Base-by-base conservation (phyloP, 2,888 invertebrate genomes). In the Apamea crenata region DNA sequence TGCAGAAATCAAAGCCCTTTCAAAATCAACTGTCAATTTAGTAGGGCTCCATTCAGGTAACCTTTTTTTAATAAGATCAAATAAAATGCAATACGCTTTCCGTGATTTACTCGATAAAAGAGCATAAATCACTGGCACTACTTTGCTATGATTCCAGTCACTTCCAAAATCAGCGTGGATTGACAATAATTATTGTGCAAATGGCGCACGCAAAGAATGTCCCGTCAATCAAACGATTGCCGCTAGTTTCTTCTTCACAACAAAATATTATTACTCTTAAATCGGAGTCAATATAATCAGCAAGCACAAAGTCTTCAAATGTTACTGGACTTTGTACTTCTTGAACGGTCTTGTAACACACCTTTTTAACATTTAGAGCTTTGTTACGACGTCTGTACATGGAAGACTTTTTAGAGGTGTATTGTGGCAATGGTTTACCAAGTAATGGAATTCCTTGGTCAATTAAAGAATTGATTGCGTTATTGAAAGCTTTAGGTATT, bases 131-230 rank as follows among this genome's bases (percentile, higher is more conserved):
- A 76, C 56, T 56, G 76, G 69, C 69, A 63, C 69, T 36, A 69
- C 76, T 69, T 76, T 76, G 56, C 29, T 76, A 21, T 68, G 68
- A 68, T 76, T 69, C 69, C n/a, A 47, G 61, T 68, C 68, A 69
- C 69, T 76, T 76, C 69, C 69, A 29, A 61, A 47, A 69, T 68
- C 69, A 56, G 36, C 32, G 59, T 69, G 76, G 40, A 76, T 69
- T 69, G 69, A 47, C 21, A 69, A 66, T 72, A 77, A n/a, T n/a
- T n/a, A 71, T 66, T 77, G 77, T 56, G 70, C 32, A 65, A 77
- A 77, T 71, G 77, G 72, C 66, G 66, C 66, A 40, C 36, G 66
- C 66, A 66, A 66, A 66, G 3, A 36, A 66, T 36, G 65, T 66
- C 66, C 66, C 66, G 66, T 66, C 66, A 66, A 40, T 40, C 4